Evolutionary conservation across 2,113 vertebrate species (phyloP).

Genomic region (Calidris pygmaea): DNA sequence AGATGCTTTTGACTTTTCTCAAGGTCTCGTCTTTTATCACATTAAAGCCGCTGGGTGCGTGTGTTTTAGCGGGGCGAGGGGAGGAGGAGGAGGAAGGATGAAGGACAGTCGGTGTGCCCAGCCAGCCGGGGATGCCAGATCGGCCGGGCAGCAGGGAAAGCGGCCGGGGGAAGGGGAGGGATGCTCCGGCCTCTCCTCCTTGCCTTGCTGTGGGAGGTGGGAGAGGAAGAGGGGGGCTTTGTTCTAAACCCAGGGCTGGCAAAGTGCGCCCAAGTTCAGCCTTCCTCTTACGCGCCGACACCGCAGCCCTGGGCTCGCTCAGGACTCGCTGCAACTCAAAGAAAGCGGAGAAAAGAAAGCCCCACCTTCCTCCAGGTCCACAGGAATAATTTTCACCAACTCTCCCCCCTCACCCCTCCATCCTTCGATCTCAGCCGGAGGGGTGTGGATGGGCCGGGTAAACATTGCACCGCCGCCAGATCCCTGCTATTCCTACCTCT

Average conservation of each 20-base stretch:
- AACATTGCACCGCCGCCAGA: not conserved
- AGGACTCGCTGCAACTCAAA: not conserved
- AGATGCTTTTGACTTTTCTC: slow-evolving; percentile 7
- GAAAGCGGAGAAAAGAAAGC: not conserved
- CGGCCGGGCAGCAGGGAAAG: not conserved
- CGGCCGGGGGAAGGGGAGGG: not conserved
- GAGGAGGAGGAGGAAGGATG: not conserved
- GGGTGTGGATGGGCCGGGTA: not conserved
- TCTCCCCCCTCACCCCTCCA: no score
- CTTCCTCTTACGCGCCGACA: fast-evolving
- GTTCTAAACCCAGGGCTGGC: not conserved
- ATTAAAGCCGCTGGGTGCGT: not conserved
- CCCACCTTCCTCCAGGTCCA: not conserved
- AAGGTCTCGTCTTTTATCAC: not conserved
- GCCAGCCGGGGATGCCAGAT: not conserved
- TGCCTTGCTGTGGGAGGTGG: not conserved
- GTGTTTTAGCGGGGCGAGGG: not conserved
- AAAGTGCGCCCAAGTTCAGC: not conserved
- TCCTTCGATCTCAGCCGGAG: not conserved
- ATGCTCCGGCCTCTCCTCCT: not conserved
- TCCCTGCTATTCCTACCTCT: fast-evolving
- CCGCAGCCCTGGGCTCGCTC: not conserved
- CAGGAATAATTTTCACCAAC: not conserved
- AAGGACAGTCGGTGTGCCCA: not conserved
- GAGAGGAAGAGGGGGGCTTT: not conserved